phyloP scores from a whole-genome alignment of 2,113 vertebrate genomes.

The Nasalis larvatus region DNA sequence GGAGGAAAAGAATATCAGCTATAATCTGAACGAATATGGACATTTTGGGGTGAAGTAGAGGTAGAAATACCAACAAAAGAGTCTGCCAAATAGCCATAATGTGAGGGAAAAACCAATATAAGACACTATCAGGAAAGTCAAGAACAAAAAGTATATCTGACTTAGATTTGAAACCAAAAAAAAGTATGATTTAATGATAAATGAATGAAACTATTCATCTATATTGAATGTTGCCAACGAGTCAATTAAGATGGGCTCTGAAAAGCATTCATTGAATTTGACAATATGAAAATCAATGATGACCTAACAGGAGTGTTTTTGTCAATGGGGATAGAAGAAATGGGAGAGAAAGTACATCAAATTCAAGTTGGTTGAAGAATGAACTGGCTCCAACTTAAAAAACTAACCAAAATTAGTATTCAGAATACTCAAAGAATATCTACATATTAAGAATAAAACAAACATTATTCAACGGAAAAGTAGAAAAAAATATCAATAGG shows the following conservation, averaged over 20 bases:
- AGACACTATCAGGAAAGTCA: background rate
- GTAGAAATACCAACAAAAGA: background rate
- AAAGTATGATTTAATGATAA: slow-evolving; percentile 17
- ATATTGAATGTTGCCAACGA: slow-evolving; percentile 18
- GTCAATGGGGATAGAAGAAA: background rate
- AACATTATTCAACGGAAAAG: background rate
- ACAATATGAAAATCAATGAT: slow-evolving; percentile 39
- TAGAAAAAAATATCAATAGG: background rate
- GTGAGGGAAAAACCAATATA: background rate
- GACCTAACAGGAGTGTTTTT: background rate
- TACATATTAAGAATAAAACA: background rate
- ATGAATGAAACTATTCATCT: slow-evolving; percentile 20
- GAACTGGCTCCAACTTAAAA: background rate
- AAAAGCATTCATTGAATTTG: slow-evolving; percentile 20
- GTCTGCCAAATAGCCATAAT: background rate
- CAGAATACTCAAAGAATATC: background rate
- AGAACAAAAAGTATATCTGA: background rate
- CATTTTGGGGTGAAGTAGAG: background rate
- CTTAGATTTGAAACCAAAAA: background rate
- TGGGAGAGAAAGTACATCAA: background rate
- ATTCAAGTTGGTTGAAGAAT: background rate
- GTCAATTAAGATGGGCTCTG: slow-evolving; percentile 10
- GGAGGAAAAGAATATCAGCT: background rate
- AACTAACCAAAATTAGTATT: background rate
- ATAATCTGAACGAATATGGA: background rate